These are phyloP conservation scores for Anagrus nilaparvatae DNA, from an alignment of 1,140 invertebrate genomes.

Conservation along the genomic window DNA sequence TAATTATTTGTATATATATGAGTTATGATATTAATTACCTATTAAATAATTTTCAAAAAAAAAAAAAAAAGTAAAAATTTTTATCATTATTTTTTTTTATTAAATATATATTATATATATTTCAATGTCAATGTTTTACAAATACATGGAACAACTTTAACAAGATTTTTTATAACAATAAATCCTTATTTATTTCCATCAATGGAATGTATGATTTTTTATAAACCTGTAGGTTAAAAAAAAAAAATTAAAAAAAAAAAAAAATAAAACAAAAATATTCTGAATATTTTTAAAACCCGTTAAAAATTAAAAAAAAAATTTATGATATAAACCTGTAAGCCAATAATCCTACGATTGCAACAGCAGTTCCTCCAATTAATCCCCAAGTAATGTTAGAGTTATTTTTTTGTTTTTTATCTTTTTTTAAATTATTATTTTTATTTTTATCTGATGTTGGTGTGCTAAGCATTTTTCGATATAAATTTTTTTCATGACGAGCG, in stretches of 20 bases:
- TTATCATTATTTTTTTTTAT: conserved; percentile 14
- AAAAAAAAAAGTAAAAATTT: too few species aligned
- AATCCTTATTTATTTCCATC: conserved; percentile 10
- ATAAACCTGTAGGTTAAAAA: conserved; percentile 3
- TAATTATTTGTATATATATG: too few species aligned
- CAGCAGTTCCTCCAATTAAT: conserved; percentile 33
- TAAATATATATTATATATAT: too few species aligned
- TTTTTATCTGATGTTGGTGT: conserved; percentile 18
- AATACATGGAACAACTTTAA: conserved; percentile 17
- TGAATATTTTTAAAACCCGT: conserved; percentile 12
- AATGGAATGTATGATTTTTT: conserved; percentile 12
- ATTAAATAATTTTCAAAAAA: too few species aligned
- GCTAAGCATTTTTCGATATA: conserved; percentile 60
- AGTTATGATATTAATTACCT: too few species aligned
- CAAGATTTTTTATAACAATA: conserved; percentile 15
- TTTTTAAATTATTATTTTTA: conserved; percentile 2
- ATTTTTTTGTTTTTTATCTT: conserved; percentile 20
- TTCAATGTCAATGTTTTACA: conserved; percentile 16
- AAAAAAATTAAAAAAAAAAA: too few species aligned
- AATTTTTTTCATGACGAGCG: conserved; percentile 45
- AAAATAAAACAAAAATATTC: too few species aligned
- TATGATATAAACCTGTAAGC: conserved; percentile 32
- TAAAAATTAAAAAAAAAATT: conserved; percentile 24
- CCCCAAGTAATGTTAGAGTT: conserved; percentile 26
- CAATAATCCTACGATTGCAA: conserved; percentile 28